Evolutionary conservation across 2,888 invertebrate species (phyloP).

Genomic region (Falcaria lacertinaria): DNA sequence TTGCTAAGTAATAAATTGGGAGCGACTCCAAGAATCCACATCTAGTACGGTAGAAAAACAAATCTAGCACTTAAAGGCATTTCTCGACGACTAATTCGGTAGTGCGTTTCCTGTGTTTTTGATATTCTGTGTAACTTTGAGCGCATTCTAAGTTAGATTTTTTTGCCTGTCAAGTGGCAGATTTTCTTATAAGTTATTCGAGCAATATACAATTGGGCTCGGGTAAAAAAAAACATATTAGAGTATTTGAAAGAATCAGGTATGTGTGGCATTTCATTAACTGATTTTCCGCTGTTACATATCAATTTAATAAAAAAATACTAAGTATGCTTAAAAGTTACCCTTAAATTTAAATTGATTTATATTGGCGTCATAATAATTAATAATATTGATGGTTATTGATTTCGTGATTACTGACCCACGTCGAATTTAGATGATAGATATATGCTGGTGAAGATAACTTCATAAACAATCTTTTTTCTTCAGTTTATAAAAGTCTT

Average conservation of each 20-base stretch:
- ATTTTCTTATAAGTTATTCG: neutral
- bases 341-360: too few species aligned
- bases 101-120: slow-evolving; percentile 10
- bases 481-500: too few species aligned
- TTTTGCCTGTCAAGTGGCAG: neutral
- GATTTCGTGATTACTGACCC: too few species aligned
- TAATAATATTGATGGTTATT: too few species aligned
- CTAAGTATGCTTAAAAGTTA: too few species aligned
- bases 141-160: neutral
- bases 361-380: too few species aligned
- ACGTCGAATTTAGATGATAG: too few species aligned
- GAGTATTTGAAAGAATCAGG: neutral
- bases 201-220: neutral
- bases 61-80: slow-evolving; percentile 9
- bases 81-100: slow-evolving; percentile 3
- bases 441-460: too few species aligned
- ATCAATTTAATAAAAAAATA: neutral
- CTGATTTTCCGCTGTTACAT: neutral
- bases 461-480: too few species aligned
- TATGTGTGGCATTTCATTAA: neutral
- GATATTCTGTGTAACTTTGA: neutral
- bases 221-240: neutral
- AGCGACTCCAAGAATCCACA: slow-evolving; percentile 12
- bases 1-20: slow-evolving; percentile 3
- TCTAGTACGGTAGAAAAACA: slow-evolving; percentile 4